phyloP scores from a whole-genome alignment of 2,797 vertebrate genomes.

The Leptoclinus maculatus region DNA sequence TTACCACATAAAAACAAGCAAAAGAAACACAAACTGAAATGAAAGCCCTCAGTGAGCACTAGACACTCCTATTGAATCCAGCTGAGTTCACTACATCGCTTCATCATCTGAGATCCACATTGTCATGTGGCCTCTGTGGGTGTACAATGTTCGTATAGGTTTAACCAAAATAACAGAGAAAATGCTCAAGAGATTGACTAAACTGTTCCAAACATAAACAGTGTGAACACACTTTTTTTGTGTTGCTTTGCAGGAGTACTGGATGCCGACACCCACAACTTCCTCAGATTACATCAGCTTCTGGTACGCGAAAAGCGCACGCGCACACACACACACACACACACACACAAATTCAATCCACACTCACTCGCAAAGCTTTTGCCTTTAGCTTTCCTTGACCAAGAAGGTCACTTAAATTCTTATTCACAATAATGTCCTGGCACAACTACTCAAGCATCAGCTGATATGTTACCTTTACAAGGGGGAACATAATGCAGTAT shows the following conservation, averaged over 20 bases:
- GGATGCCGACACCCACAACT: constrained; percentile 63
- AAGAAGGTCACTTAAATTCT: constrained; percentile 13
- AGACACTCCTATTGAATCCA: constrained; percentile 26
- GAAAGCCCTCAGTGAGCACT: constrained; percentile 5
- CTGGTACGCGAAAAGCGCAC: constrained; percentile 24
- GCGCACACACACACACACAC: constrained; percentile 10
- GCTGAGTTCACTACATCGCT: constrained; percentile 33
- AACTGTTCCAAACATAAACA: constrained; percentile 65
- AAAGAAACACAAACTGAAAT: not conserved
- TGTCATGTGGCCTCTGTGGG: constrained; percentile 42
- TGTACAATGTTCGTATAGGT: constrained; percentile 21
- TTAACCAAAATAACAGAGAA: constrained; percentile 39
- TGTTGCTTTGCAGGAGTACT: constrained; percentile 47
- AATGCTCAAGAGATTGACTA: constrained; percentile 48
- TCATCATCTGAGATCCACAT: constrained; percentile 28
- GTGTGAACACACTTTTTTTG: constrained; percentile 37
- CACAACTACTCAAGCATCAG: not conserved
- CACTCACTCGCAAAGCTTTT: constrained; percentile 23
- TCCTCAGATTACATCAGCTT: constrained; percentile 66
- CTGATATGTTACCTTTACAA: constrained; percentile 20
- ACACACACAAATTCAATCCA: constrained; percentile 12
- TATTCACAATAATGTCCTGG: constrained; percentile 10
- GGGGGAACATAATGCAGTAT: constrained; percentile 2
- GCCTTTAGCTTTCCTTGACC: constrained; percentile 23
- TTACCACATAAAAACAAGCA: not conserved